Conservation (phyloP, 2,113 vertebrate species). For the Sterrhoptilus dennistouni region DNA sequence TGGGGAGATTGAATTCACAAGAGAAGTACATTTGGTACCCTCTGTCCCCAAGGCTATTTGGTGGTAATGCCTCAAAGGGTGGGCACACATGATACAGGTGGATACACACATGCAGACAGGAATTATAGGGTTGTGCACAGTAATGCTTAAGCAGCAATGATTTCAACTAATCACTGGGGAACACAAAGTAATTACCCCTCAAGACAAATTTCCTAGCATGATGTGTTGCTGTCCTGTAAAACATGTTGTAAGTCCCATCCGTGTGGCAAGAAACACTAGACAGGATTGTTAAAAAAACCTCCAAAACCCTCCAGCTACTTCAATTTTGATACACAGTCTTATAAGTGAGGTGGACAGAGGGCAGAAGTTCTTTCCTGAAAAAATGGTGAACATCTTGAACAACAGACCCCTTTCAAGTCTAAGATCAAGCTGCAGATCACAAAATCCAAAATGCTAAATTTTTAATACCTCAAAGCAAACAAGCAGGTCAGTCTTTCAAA, state of each 20-base stretch:
- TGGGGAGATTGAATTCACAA: not conserved
- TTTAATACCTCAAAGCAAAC: not conserved
- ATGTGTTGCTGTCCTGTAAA: not conserved
- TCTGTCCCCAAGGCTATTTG: not conserved
- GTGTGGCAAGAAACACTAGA: not conserved
- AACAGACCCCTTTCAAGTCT: not conserved
- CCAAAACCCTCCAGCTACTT: not conserved
- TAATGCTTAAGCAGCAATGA: not conserved
- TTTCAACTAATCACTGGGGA: not conserved
- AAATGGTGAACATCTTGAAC: not conserved
- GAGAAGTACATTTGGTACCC: not conserved
- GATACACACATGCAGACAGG: not conserved
- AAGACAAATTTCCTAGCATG: not conserved
- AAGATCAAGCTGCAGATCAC: not conserved
- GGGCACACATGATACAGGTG: rapidly evolving
- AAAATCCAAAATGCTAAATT: not conserved
- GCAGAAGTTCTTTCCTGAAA: not conserved
- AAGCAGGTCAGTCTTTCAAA: not conserved
- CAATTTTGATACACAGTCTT: not conserved
- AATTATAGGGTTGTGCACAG: not conserved
- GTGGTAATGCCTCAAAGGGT: not conserved
- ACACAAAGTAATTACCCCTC: not conserved
- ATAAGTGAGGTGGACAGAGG: not conserved
- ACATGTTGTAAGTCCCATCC: not conserved
- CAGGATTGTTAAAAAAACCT: not conserved